Conservation (phyloP, 2,797 vertebrate genomes). For the Uromys caudimaculatus region DNA sequence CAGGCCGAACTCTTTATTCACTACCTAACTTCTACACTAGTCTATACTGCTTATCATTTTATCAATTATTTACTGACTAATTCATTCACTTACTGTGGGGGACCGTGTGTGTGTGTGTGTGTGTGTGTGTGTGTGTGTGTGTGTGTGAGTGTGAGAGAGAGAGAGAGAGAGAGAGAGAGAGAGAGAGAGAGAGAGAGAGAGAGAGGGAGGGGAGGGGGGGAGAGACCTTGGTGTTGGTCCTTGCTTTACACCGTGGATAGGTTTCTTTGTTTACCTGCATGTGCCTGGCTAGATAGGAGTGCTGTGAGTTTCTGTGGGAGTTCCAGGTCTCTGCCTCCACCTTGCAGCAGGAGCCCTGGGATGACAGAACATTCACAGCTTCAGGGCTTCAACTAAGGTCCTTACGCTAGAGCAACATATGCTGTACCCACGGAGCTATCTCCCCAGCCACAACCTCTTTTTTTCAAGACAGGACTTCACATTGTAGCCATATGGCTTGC, state of each 20-base stretch:
- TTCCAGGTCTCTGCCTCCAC: background rate
- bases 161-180: no score
- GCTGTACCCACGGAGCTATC: background rate
- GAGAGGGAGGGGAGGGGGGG: no score
- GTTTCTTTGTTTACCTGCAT: background rate
- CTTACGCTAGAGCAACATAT: background rate
- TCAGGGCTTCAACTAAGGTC: background rate
- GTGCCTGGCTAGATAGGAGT: background rate
- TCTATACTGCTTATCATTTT: background rate
- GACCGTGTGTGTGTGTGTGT: no score
- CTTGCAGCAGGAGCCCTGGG: background rate
- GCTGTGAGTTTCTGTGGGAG: background rate
- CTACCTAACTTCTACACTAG: background rate
- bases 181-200: no score
- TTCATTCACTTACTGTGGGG: background rate
- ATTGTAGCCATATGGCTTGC: background rate
- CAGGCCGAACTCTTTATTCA: background rate
- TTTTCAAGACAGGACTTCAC: background rate
- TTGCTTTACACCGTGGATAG: background rate
- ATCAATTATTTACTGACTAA: background rate
- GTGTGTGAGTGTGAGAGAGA: background rate
- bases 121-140: no score
- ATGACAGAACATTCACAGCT: background rate
- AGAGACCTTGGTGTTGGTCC: background rate
- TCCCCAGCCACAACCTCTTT: background rate